Conservation (phyloP, 2,113 vertebrate species). For the Oenanthe oenanthe region DNA sequence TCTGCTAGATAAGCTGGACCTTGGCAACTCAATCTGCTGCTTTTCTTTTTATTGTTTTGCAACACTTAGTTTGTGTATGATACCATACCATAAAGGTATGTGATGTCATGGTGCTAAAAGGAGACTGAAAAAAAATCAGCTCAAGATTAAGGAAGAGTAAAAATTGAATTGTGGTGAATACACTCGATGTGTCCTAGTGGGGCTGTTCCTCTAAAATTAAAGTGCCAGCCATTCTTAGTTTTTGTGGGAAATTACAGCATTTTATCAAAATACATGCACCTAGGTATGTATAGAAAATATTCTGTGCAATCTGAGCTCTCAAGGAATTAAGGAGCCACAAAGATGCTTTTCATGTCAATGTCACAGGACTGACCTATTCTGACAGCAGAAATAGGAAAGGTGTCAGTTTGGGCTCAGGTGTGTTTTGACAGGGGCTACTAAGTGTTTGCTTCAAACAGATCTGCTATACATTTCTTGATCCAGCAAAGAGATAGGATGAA, state of each 20-base stretch:
- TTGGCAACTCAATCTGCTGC: neutral
- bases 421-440: neutral
- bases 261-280: neutral
- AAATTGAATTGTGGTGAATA: rapidly evolving
- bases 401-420: neutral
- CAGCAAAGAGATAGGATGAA: neutral
- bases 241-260: neutral
- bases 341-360: neutral
- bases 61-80: neutral
- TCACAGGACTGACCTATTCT: neutral
- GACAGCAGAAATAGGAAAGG: neutral
- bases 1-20: neutral
- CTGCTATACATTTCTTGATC: neutral
- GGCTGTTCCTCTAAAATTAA: neutral
- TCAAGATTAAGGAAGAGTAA: neutral
- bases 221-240: neutral
- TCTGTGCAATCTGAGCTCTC: neutral
- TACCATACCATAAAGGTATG: neutral
- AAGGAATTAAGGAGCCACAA: neutral
- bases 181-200: rapidly evolving
- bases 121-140: neutral
- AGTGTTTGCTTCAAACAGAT: neutral
- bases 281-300: neutral
- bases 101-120: neutral
- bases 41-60: neutral